Conservation (phyloP, 2,797 vertebrate species). For the Carduelis carduelis region DNA sequence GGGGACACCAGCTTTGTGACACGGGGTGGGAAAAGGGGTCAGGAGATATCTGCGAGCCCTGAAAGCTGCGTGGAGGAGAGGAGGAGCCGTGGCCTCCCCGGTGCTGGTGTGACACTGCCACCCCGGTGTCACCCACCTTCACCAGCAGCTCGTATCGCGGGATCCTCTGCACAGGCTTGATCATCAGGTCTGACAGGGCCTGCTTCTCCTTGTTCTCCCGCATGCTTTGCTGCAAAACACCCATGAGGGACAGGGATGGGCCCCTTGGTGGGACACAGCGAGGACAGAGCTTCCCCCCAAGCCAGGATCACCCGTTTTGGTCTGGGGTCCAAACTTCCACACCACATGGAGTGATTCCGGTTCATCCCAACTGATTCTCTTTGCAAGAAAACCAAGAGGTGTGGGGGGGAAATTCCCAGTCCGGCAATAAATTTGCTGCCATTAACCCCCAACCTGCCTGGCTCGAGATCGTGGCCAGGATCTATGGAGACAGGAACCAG, state of each 20-base stretch:
- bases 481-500: not conserved
- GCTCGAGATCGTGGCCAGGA: not conserved
- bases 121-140: constrained; percentile 78
- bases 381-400: not conserved
- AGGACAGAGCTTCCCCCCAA: not conserved
- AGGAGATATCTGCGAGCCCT: fast-evolving
- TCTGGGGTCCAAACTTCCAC: not conserved
- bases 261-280: not conserved
- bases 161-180: constrained; percentile 97
- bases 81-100: fast-evolving
- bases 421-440: not conserved
- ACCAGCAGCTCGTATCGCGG: constrained; percentile 96
- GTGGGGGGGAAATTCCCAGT: not conserved
- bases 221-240: constrained; percentile 90
- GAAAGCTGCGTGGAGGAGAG: fast-evolving
- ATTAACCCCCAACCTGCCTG: not conserved
- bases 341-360: fast-evolving
- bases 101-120: not conserved
- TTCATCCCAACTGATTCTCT: not conserved
- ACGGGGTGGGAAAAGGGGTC: not conserved
- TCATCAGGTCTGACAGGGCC: constrained; percentile 95
- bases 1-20: not conserved
- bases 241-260: not conserved
- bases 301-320: not conserved
- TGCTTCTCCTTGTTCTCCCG: constrained; percentile 99